Evolutionary conservation across 2,888 invertebrate genomes (phyloP), one percentile per base, ranked within the genome.

Genomic region (Globia sparganii): DNA sequence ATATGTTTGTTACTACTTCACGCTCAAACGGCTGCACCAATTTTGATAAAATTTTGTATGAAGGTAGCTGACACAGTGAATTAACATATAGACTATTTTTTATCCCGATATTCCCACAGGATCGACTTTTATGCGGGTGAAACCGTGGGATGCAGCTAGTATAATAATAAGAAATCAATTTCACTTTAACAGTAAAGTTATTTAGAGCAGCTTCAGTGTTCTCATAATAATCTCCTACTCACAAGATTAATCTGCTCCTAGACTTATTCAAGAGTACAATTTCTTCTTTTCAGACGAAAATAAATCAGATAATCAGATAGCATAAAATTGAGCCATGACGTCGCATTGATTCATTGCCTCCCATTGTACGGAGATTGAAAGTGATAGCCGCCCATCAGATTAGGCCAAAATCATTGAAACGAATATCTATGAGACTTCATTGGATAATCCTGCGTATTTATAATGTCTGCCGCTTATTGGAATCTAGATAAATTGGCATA

Each of bases 321-420:
- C 56, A 78, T 78, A 78, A 78, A 82, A 80, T 78, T 80, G 75
- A 87, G 68, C 69, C 75, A 76, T 65, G 73, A 81, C 70, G 46
- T 37, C 62, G 31, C 72, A 82, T 82, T 87, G 85, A 75, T 83
- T 75, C 72, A 82, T 69, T 64, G 46, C 31, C 46, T 64, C 1
- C 70, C 64, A 80, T 87, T 87, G 72, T 80, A 28, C 34, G 2
- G 46, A 81, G 67, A 80, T 84, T 84, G 85, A 80, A 78, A 67
- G 78, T 78, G 65, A 86, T 78, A 67, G 75, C 79, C 69, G 56
- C 40, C 58, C 40, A 78, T 72, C 34, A 74, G 78, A 77, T 85
- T 83, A 77, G 58, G 61, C 68, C 31, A 37, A 81, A 72, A 67
- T 78, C 76, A 78, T 78, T 78, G 66, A 78, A 83, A 77, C 46